Evolutionary conservation across 2,888 invertebrate species (phyloP), one percentile per base, ranked within the genome.

Genomic region (Tinea trinotella): DNA sequence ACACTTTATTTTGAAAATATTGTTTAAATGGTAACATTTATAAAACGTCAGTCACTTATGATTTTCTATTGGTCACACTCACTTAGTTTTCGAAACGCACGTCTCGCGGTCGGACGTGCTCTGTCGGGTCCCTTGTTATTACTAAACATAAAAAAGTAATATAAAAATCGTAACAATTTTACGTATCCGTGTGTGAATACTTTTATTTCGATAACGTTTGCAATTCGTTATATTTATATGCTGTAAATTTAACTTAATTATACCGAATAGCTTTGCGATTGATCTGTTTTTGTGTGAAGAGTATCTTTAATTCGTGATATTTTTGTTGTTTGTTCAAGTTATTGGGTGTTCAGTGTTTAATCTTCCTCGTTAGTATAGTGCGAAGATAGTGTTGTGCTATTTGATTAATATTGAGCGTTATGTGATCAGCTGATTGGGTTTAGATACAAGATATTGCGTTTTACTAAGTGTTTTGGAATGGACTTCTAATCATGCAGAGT

Each of bases 401-500:
- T 18, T 40, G 1, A 40, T 40, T 6, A 17, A 15, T 17, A 17
- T 40, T n/a, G 40, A n/a, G 40, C 40, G 17, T 15, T 15, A 46
- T 46, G 46, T 46, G 46, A 46, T 46, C 46, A 46, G 46, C 46
- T 46, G 46, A 19, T 46, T 46, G 13, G 12, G 40, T 40, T 19
- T 7, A 10, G 46, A 46, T 46, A 46, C n/a, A 17, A 7, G 46
- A 15, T 46, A 46, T 46, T 46, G 46, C 46, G 46, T 46, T 19
- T 40, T 40, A 15, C 7, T 46, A 7, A 4, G 19, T 46, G 46
- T 46, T 46, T 46, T n/a, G n/a, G n/a, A 12, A 13, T 40, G 40
- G 40, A 40, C 15, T 12, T 46, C 46, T 46, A 46, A 46, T 64
- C 66, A 76, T 76, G 76, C 70, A 69, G 69, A 65, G 66, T 24